Evolutionary conservation across 2,113 vertebrate species (phyloP).

Genomic region (Barnardius zonarius): DNA sequence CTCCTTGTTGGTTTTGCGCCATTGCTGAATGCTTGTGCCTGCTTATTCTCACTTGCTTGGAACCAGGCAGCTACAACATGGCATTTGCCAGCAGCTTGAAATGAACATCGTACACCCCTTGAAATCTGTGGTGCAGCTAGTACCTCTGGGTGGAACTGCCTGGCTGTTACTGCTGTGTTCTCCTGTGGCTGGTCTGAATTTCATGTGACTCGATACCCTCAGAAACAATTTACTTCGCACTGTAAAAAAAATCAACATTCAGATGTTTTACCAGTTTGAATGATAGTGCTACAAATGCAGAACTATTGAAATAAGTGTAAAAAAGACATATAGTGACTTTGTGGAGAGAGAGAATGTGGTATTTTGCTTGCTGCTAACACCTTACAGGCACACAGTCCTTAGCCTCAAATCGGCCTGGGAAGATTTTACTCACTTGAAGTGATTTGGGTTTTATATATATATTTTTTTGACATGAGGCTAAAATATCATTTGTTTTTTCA

Average conservation of each 20-base stretch:
- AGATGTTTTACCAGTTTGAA: not conserved
- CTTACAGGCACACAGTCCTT: not conserved
- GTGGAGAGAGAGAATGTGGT: not conserved
- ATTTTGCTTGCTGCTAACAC: not conserved
- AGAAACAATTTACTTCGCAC: not conserved
- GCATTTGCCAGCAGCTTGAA: constrained; percentile 28
- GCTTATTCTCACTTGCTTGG: constrained; percentile 54
- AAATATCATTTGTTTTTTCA: constrained; percentile 55
- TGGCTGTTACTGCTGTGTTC: not conserved
- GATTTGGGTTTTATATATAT: not conserved
- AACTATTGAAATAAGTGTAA: not conserved
- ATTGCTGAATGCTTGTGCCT: constrained; percentile 30
- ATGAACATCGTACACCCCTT: not conserved
- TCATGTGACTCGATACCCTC: not conserved
- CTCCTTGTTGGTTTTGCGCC: constrained; percentile 31
- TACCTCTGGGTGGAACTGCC: not conserved
- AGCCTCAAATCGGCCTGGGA: not conserved
- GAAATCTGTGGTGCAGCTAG: constrained; percentile 3
- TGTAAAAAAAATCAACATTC: not conserved
- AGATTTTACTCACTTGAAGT: not conserved
- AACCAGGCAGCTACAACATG: constrained; percentile 42
- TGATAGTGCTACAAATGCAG: not conserved
- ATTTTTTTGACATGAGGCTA: constrained; percentile 12
- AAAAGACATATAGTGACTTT: not conserved
- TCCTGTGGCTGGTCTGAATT: not conserved